Conservation (phyloP, 2,113 vertebrate genomes). For the Pithys albifrons region DNA sequence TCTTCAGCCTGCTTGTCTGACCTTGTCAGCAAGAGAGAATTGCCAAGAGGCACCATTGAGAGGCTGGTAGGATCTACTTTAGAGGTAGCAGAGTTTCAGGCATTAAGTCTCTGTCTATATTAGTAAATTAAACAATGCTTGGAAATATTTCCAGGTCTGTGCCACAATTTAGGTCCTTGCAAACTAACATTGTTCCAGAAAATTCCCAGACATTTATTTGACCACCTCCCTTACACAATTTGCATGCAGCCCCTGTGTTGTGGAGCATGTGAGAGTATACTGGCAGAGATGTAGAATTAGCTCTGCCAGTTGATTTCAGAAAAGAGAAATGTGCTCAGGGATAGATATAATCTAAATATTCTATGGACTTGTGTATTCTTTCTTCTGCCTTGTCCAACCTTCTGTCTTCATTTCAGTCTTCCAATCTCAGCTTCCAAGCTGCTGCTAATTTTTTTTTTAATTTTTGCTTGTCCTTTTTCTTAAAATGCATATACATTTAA, state of each 20-base stretch:
- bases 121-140: constrained; percentile 9
- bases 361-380: background rate
- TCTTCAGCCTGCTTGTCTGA: constrained; percentile 20
- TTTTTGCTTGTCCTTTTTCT: background rate
- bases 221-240: background rate
- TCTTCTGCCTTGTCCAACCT: background rate
- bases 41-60: background rate
- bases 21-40: constrained; percentile 58
- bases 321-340: background rate
- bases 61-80: background rate
- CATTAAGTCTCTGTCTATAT: background rate
- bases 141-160: background rate
- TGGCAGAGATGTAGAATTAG: background rate
- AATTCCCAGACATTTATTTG: background rate
- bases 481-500: background rate
- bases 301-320: background rate
- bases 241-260: background rate
- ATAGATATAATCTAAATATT: background rate
- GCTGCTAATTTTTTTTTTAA: background rate
- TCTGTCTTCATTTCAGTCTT: background rate
- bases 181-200: background rate
- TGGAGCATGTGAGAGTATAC: fast-evolving
- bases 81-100: constrained; percentile 33
- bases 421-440: background rate
- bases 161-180: background rate